Evolutionary conservation across 2,113 vertebrate species (phyloP), one percentile per base, ranked within the genome.

Genomic region (Patagioenas fasciata): DNA sequence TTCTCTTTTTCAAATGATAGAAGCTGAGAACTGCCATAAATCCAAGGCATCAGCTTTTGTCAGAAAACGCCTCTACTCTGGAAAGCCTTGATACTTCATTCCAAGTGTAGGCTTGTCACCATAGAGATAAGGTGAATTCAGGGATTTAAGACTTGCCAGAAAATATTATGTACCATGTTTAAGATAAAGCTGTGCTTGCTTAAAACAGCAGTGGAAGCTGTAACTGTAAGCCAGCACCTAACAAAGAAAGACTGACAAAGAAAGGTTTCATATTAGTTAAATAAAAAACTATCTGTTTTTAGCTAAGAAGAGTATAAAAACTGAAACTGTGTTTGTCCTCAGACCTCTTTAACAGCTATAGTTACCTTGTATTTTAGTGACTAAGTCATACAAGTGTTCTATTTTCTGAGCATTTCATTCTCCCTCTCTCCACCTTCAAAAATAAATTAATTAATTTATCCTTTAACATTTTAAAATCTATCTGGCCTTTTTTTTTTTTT

Each of bases 71-170:
- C 67, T 89, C 61, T 79, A 34, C 42, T 80, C 51, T 61, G 86
- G 81, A 91, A 94, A 88, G 82, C 54, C 6, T 32, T 93, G 69
- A 61, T 85, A 80, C 79, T 96, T 95, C 91, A 77, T 85, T 94
- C 72, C n/a, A 85, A 96, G 90, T 91, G 77, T 80, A 95, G 65
- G 36, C 90, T 95, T 95, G 93, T 97, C 95, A 96, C 95, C 95
- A 94, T 91, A 93, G 90, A 96, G 93, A 97, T 96, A 96, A 96
- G 89, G 94, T 77, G 79, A 94, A 95, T 95, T 91, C 88, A 92
- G 91, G 81, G 61, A 50, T 86, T 97, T 93, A 95, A 83, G 81
- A 73, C 66, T 81, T 93, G 93, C 61, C 79, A 84, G 81, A 89
- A 95, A 90, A 91, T 65, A 61, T 60, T 44, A 71, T 53, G 91